phyloP scores from a whole-genome alignment of 2,797 vertebrate genomes.

The Sternotherus odoratus region DNA sequence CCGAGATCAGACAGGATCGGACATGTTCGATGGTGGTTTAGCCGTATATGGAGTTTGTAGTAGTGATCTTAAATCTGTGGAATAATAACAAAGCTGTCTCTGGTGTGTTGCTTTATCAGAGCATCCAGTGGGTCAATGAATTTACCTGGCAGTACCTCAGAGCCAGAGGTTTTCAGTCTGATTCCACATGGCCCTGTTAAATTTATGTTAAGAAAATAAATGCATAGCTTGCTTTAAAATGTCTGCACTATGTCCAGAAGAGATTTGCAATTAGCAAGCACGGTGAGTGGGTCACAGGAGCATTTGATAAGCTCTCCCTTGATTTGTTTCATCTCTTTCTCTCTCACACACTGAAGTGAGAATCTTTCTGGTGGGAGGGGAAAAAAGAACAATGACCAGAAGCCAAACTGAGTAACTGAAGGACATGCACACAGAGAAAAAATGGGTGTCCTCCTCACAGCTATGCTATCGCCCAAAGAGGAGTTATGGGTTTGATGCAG shows the following conservation, averaged over 20 bases:
- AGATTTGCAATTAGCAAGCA: background rate
- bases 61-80: background rate
- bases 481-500: background rate
- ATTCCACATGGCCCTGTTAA: background rate
- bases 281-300: background rate
- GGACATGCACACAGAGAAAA: background rate
- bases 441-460: background rate
- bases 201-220: background rate
- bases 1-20: too few species aligned
- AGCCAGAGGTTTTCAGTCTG: background rate
- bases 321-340: background rate
- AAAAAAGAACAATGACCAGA: background rate
- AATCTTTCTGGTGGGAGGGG: background rate
- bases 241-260: background rate
- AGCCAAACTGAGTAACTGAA: background rate
- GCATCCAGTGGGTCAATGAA: background rate
- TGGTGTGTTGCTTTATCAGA: background rate
- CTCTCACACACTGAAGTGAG: too few species aligned
- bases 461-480: background rate
- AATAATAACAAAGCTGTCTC: background rate
- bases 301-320: background rate
- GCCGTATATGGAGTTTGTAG: too few species aligned
- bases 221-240: background rate
- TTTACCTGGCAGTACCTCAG: background rate
- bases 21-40: too few species aligned